These are phyloP conservation scores for Eueides isabella DNA, from an alignment of 1,140 invertebrate species.

Conservation along the genomic window DNA sequence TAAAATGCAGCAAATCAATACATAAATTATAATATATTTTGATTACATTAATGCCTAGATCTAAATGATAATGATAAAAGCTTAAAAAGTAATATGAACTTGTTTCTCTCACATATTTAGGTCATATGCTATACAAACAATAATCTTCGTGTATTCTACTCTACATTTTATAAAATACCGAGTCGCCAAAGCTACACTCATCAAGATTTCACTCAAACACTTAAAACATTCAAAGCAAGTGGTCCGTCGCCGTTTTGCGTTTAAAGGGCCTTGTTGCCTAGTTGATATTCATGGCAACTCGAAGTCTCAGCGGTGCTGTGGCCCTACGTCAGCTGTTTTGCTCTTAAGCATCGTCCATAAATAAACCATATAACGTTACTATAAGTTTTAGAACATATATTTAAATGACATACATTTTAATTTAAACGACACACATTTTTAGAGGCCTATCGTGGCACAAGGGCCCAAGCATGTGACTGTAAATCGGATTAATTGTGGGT, in stretches of 20 bases:
- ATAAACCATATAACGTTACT: background rate
- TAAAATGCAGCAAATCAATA: too few species aligned
- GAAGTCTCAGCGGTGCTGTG: slow-evolving; percentile 42
- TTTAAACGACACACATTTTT: background rate
- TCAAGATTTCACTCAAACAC: slow-evolving; percentile 39
- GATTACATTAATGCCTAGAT: too few species aligned
- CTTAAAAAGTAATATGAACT: background rate
- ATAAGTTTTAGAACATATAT: background rate
- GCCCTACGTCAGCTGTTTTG: slow-evolving; percentile 60
- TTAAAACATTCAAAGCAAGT: slow-evolving; percentile 41
- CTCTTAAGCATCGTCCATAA: slow-evolving; percentile 49
- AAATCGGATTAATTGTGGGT: too few species aligned
- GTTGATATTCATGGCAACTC: slow-evolving; percentile 68
- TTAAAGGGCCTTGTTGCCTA: slow-evolving; percentile 56
- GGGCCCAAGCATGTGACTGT: too few species aligned
- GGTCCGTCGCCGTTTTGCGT: slow-evolving; percentile 44
- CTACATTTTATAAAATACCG: slow-evolving; percentile 10
- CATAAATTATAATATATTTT: too few species aligned
- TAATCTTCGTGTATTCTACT: background rate
- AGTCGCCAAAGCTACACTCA: slow-evolving; percentile 23
- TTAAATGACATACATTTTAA: background rate
- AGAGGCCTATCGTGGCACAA: too few species aligned
- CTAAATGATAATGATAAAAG: too few species aligned
- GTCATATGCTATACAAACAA: background rate
- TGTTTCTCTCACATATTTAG: background rate